A percentile compares a stretch with the other conserved stretches of the same genome.
These are phyloP conservation scores for Drymodes brunneopygia DNA, from an alignment of 2,113 vertebrate genomes.

Conservation along the genomic window DNA sequence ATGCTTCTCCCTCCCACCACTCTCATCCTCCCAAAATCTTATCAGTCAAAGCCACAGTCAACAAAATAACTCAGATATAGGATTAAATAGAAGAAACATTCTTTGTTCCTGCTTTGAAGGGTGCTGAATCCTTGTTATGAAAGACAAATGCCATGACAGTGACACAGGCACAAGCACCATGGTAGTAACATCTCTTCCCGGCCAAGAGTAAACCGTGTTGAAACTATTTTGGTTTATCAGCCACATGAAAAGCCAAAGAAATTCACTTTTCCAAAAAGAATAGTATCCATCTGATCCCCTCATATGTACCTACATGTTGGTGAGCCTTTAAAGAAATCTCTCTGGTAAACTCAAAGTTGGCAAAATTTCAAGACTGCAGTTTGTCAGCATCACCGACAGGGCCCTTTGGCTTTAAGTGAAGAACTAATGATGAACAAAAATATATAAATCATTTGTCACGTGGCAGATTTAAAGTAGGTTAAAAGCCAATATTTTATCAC, in stretches of 20 bases:
- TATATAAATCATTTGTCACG: not conserved
- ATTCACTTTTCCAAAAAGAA: not conserved
- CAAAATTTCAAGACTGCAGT: not conserved
- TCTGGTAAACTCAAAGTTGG: not conserved
- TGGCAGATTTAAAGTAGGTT: not conserved
- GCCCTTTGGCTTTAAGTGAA: not conserved
- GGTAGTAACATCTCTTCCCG: not conserved
- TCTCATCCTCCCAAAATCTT: not conserved
- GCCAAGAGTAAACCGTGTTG: accelerated
- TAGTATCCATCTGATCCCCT: not conserved
- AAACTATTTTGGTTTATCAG: not conserved
- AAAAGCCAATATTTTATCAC: not conserved
- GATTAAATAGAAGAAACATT: not conserved
- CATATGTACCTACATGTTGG: not conserved
- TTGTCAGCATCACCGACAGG: not conserved
- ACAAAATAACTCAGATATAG: not conserved
- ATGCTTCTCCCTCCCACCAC: not conserved
- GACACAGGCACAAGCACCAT: not conserved
- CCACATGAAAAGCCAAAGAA: not conserved
- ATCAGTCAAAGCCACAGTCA: not conserved
- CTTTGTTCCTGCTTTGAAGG: not conserved
- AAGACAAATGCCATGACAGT: not conserved
- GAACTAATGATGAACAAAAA: not conserved
- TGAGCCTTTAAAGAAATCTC: not conserved
- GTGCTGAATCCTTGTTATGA: not conserved